Evolutionary conservation across 2,797 vertebrate species (phyloP), one percentile per base, ranked within the genome.

Genomic region (Mus spretus): DNA sequence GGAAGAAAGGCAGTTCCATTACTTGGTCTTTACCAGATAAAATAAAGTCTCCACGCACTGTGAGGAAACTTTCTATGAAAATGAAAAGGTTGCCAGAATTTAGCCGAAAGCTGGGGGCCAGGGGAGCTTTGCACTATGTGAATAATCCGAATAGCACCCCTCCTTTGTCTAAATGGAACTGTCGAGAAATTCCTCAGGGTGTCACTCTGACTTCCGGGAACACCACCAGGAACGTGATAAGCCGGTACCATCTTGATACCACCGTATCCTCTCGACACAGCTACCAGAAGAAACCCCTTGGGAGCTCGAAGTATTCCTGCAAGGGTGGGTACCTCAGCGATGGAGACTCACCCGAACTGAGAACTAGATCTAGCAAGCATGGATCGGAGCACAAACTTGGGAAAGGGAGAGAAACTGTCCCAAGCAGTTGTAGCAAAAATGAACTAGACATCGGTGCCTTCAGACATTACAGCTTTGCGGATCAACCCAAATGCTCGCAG

Each of bases 51-150:
- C 99, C 99, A 2, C 99, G 99, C 96, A 99, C 99, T 0, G 99
- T 99, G 91, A 99, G 99, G 96, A 99, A 99, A 97, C 99, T 99
- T 97, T 99, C 99, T 75, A 99, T 99, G 99, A 99, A 99, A 98
- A 99, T 99, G 99, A 99, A 99, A 98, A 99, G 99, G 97, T 99
- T 99, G 82, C 99, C 99, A 7, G 99, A 99, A 97, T 99, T 99
- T 20, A 99, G 99, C 97, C 99, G 99, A 67, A 99, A 99, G 96
- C 98, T 99, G 97, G 99, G 99, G 1, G 98, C 99, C 81, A 99
- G 99, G 98, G 99, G 99, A 97, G 98, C 98, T n/a, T 98, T 98
- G 82, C 99, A 98, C 92, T 98, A 98, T 97, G 98, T 74, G 14
- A 95, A 95, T 57, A 96, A 93, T 72, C 97, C 98, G 10, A 99